Percentiles rank a stretch among this genome's conserved stretches.
These are phyloP conservation scores for Rhodinocichla rosea DNA, from an alignment of 2,113 vertebrate species.

Conservation along the genomic window DNA sequence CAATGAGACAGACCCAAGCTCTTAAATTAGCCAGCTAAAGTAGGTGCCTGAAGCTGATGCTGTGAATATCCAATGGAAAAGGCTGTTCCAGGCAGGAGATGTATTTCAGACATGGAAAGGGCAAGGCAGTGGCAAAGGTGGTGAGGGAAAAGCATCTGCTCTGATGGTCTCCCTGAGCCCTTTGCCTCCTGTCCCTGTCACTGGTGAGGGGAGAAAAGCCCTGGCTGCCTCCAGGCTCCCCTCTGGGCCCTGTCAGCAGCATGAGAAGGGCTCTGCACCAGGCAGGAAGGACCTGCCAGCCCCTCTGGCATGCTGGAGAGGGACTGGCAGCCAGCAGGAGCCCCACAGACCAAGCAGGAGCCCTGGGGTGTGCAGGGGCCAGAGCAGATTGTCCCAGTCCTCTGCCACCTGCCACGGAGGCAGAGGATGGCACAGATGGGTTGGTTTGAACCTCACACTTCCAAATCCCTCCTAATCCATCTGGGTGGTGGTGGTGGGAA, in stretches of 20 bases:
- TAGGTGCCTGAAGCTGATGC: neutral
- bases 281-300: neutral
- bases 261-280: neutral
- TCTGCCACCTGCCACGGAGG: rapidly evolving
- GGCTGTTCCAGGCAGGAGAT: neutral
- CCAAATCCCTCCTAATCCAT: neutral
- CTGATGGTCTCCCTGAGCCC: neutral
- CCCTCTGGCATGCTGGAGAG: neutral
- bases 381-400: neutral
- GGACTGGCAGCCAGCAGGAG: neutral
- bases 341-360: neutral
- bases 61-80: neutral
- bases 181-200: neutral
- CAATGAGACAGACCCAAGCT: neutral
- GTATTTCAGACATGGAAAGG: neutral
- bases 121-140: neutral
- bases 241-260: neutral
- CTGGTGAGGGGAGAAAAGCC: neutral
- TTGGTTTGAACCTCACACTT: neutral
- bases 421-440: neutral
- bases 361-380: rapidly evolving
- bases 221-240: neutral
- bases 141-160: neutral
- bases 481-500: neutral
- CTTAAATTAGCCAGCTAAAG: conserved; percentile 33